Percentiles rank a stretch among this genome's conserved stretches.
phyloP scores from a whole-genome alignment of 2,797 vertebrate genomes.

The Acrocephalus scirpaceus region DNA sequence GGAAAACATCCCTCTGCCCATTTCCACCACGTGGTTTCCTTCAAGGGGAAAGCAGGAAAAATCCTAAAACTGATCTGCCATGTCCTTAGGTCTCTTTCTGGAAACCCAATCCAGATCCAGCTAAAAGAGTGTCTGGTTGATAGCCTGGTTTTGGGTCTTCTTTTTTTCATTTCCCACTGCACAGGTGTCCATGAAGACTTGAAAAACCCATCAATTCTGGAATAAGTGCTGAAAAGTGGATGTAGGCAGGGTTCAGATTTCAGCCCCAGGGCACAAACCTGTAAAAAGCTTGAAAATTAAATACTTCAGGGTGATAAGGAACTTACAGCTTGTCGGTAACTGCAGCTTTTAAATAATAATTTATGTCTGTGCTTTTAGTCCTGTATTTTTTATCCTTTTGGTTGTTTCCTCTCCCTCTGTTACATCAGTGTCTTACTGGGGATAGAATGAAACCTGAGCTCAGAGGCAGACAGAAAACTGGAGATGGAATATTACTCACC shows the following conservation, averaged over 20 bases:
- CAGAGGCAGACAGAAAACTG: not conserved
- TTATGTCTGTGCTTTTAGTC: not conserved
- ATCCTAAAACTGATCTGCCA: not conserved
- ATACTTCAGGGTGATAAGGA: not conserved
- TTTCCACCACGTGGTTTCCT: not conserved
- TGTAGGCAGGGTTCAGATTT: not conserved
- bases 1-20: accelerated
- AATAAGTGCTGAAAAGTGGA: not conserved
- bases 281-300: not conserved
- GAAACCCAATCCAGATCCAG: accelerated
- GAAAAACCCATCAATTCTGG: not conserved
- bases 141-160: not conserved
- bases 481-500: not conserved
- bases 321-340: not conserved
- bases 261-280: not conserved
- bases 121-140: not conserved
- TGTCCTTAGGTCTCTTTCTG: not conserved
- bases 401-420: not conserved
- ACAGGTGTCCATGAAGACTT: not conserved
- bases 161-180: not conserved
- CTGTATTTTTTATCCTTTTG: not conserved
- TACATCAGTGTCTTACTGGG: not conserved
- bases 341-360: not conserved
- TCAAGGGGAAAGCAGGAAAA: not conserved
- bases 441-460: not conserved